Percentiles rank a stretch among this genome's conserved stretches.
Evolutionary conservation across 2,113 vertebrate genomes (phyloP).

Genomic region (Prunella fulvescens): DNA sequence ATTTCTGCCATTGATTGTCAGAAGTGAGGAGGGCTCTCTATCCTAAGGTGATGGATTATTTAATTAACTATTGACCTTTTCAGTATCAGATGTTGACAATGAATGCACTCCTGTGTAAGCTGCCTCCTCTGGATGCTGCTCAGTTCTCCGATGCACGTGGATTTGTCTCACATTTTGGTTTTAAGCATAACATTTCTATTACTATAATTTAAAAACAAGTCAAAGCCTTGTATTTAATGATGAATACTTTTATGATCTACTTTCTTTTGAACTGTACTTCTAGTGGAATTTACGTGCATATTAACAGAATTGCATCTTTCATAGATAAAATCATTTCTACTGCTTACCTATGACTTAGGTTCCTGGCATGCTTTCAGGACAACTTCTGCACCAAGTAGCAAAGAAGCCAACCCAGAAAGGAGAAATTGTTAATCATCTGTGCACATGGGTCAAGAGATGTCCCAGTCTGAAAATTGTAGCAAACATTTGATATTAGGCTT

Average conservation of each 20-base stretch:
- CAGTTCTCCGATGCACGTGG: slow-evolving; percentile 76
- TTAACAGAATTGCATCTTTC: neutral
- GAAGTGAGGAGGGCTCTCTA: slow-evolving; percentile 84
- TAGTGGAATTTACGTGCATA: neutral
- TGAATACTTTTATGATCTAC: neutral
- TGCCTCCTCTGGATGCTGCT: slow-evolving; percentile 77
- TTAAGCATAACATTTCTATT: slow-evolving; percentile 62
- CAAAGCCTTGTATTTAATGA: neutral
- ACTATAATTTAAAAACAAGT: neutral
- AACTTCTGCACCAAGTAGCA: neutral
- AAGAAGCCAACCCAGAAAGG: neutral
- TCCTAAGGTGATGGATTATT: slow-evolving; percentile 99
- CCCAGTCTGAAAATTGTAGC: neutral
- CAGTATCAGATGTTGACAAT: slow-evolving; percentile 91
- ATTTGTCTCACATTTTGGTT: slow-evolving; percentile 46
- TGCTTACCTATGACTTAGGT: neutral
- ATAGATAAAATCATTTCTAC: neutral
- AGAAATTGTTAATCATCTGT: neutral
- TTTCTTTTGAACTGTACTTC: neutral
- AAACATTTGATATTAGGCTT: neutral
- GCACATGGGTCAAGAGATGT: neutral
- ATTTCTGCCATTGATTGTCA: slow-evolving; percentile 93
- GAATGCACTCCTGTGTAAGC: slow-evolving; percentile 86
- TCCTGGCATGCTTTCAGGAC: neutral
- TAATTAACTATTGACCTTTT: slow-evolving; percentile 99